Evolutionary conservation across 2,113 vertebrate species (phyloP), one percentile per base, ranked within the genome.

Genomic region (Columba livia): DNA sequence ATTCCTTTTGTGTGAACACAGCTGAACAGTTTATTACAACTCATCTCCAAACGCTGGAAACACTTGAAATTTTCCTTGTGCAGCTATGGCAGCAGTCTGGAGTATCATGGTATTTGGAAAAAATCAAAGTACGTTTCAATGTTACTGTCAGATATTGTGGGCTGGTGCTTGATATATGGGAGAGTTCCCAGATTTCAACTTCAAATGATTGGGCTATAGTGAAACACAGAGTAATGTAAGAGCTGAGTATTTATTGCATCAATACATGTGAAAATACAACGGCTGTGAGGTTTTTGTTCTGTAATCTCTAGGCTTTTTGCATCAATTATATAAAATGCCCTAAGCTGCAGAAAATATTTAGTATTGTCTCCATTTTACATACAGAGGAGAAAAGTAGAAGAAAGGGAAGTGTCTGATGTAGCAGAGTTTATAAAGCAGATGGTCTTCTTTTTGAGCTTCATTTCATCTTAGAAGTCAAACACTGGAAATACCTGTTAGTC

Each of bases 221-320:
- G 31, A 47, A 78, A 60, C 72, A 67, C 0, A 1, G 79, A 79
- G 77, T 67, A 60, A 81, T 56, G 57, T 7, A 88, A 84, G 69
- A 87, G 26, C 79, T 53, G 51, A 78, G 34, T 90, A 86, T 89
- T 94, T 90, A 95, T 77, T 69, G 67, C 75, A 71, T 86, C 88
- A 66, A 58, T 97, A 85, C 91, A 96, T 90, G 93, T 62, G 47
- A 74, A 96, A 90, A 80, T 84, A 85, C 23, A 73, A 42, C 71
- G 0, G 1, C 67, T 71, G 6, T 42, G 64, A 88, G 71, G 70
- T 74, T 94, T 91, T 90, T 77, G 65, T 89, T 71, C 91, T 80
- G 23, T 89, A 61, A 80, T 83, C 71, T 88, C 14, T 26, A 60
- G 90, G 38, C 71, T 85, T 91, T 93, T 83, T 85, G 25, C 34